phyloP scores from a whole-genome alignment of 2,888 invertebrate species.

The Tetropium fuscum region DNA sequence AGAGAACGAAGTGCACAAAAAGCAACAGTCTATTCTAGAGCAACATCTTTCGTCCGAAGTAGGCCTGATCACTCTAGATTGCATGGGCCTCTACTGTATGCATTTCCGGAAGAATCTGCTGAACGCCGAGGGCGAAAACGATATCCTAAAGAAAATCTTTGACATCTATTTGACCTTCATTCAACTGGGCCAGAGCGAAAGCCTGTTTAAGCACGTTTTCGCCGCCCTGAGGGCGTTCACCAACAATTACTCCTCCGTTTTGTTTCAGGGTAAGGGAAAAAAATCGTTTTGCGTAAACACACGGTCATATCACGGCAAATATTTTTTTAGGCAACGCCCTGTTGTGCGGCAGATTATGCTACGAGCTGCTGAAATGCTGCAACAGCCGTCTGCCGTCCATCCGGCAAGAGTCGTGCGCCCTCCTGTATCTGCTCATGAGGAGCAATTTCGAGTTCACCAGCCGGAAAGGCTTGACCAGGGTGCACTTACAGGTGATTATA shows the following conservation, averaged over 20 bases:
- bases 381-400: conserved; percentile 87
- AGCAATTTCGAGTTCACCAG: conserved; percentile 93
- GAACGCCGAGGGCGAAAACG: conserved; percentile 75
- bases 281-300: neutral
- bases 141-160: conserved; percentile 84
- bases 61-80: conserved; percentile 88
- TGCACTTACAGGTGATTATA: conserved; percentile 94
- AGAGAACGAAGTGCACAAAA: conserved; percentile 70
- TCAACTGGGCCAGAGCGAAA: conserved; percentile 91
- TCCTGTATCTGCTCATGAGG: conserved; percentile 92
- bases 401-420: conserved; percentile 91
- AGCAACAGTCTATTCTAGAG: conserved; percentile 77
- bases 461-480: conserved; percentile 86
- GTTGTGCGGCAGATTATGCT: conserved; percentile 84
- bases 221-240: conserved; percentile 93
- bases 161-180: conserved; percentile 89
- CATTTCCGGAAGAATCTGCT: conserved; percentile 74
- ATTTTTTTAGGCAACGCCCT: conserved; percentile 75
- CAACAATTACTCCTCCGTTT: conserved; percentile 85
- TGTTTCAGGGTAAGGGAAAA: conserved; percentile 78
- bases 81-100: conserved; percentile 86
- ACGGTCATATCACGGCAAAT: too few species aligned
- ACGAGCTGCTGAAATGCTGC: conserved; percentile 84
- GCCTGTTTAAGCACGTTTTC: conserved; percentile 90
- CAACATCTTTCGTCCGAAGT: conserved; percentile 91